Conservation (phyloP, 2,797 vertebrate genomes). For the Carcharodon carcharias region DNA sequence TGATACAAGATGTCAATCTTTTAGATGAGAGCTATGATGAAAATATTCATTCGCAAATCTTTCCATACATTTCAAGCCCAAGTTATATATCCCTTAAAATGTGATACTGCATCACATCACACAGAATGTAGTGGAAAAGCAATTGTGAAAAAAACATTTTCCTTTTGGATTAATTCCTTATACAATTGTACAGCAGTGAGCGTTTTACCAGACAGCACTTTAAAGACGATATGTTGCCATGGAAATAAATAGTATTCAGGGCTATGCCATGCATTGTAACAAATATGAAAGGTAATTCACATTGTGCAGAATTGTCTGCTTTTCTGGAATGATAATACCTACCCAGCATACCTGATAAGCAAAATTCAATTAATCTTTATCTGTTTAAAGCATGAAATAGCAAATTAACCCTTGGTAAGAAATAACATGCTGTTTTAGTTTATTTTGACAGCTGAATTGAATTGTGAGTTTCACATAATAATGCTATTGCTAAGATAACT, state of each 20-base stretch:
- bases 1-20: background rate
- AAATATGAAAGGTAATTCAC: constrained; percentile 26
- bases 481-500: background rate
- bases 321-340: constrained; percentile 5
- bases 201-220: constrained; percentile 13
- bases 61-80: background rate
- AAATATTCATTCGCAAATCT: background rate
- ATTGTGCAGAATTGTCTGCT: constrained; percentile 24
- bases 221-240: constrained; percentile 20
- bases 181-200: background rate
- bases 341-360: constrained; percentile 11
- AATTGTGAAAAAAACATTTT: constrained; percentile 4
- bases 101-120: background rate
- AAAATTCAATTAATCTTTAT: constrained; percentile 34
- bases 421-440: background rate
- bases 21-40: background rate
- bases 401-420: constrained; percentile 6
- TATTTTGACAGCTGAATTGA: background rate
- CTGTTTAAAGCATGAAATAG: background rate
- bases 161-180: constrained; percentile 19
- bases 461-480: background rate
- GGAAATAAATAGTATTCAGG: constrained; percentile 26
- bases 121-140: background rate
- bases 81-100: background rate
- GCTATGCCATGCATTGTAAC: background rate